Percentiles rank a stretch among this genome's conserved stretches.
These are phyloP conservation scores for Cenopis cana DNA, from an alignment of 2,888 invertebrate species.

Conservation along the genomic window DNA sequence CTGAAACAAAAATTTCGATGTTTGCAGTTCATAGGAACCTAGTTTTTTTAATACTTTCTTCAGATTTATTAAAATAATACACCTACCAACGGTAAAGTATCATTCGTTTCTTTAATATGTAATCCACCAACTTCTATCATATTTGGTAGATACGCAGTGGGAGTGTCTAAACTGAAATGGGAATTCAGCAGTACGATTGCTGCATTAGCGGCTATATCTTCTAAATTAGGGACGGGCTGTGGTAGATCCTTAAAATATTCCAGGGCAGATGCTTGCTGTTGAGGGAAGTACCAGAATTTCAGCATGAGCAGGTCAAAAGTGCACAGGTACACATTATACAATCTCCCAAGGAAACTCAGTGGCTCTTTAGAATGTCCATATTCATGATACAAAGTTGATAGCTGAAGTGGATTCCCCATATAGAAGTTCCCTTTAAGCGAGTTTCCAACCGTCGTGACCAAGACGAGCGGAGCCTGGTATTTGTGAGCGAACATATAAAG, in stretches of 20 bases:
- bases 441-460: slow-evolving; percentile 47
- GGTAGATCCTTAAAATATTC: slow-evolving; percentile 49
- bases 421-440: slow-evolving; percentile 45
- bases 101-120: slow-evolving; percentile 36
- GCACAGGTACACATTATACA: slow-evolving; percentile 41
- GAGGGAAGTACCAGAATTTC: slow-evolving; percentile 44
- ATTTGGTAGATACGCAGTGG: slow-evolving; percentile 65
- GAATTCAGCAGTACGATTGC: slow-evolving; percentile 63
- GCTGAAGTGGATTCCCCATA: slow-evolving; percentile 46
- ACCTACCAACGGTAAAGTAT: slow-evolving; percentile 30
- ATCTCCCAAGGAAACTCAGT: slow-evolving; percentile 44
- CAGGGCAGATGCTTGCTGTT: slow-evolving; percentile 50
- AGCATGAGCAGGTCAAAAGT: slow-evolving; percentile 32
- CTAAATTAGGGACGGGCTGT: slow-evolving; percentile 46
- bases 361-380: slow-evolving; percentile 41
- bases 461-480: slow-evolving; percentile 47
- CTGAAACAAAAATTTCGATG: neutral
- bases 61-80: neutral
- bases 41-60: neutral
- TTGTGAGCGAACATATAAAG: slow-evolving; percentile 48
- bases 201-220: slow-evolving; percentile 53
- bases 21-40: neutral
- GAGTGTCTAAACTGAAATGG: slow-evolving; percentile 60
- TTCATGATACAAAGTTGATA: slow-evolving; percentile 46
- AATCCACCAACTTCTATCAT: slow-evolving; percentile 72